phyloP scores from a whole-genome alignment of 2,113 vertebrate species.

The Vidua chalybeata region DNA sequence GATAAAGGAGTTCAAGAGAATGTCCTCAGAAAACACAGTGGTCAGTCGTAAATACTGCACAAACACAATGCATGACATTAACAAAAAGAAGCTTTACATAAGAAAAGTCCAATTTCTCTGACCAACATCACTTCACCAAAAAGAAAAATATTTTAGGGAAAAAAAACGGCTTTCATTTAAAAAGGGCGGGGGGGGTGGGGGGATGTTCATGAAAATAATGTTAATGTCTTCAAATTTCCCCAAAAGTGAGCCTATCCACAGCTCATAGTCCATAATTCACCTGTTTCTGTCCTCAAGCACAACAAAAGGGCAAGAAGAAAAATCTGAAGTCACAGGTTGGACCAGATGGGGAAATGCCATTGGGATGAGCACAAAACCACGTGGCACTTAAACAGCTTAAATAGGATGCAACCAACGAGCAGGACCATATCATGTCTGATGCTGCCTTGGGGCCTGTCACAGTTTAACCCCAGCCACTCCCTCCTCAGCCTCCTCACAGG shows the following conservation, averaged over 20 bases:
- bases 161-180: neutral
- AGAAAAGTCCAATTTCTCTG: neutral
- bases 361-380: neutral
- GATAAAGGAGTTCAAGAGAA: neutral
- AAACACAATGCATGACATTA: neutral
- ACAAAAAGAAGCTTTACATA: neutral
- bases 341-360: neutral
- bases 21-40: neutral
- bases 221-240: neutral
- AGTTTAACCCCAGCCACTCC: neutral
- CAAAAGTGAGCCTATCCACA: neutral
- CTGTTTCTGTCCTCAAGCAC: neutral
- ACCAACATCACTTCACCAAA: neutral
- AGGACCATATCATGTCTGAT: neutral
- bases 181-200: accelerated
- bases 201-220: neutral
- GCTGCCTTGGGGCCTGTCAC: neutral
- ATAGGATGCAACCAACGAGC: neutral
- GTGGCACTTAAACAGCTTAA: neutral
- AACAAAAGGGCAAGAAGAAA: neutral
- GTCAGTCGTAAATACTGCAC: neutral
- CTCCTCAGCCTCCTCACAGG: neutral
- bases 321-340: neutral
- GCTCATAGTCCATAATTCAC: neutral
- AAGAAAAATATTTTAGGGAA: neutral